Conservation (phyloP, 2,797 vertebrate species). For the Okamejei kenojei region DNA sequence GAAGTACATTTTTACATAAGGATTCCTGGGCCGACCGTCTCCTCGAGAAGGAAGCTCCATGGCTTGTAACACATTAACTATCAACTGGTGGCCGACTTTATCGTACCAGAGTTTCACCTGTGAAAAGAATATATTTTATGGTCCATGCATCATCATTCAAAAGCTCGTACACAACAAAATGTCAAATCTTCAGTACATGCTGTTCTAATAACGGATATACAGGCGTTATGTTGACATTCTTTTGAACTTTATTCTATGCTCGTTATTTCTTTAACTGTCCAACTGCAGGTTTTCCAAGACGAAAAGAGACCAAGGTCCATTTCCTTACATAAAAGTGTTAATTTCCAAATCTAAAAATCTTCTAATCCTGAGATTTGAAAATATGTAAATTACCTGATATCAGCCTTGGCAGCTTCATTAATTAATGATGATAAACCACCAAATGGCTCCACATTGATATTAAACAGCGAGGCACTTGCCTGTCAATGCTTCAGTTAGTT, state of each 20-base stretch:
- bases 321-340: not conserved
- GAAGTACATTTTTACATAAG: conserved; percentile 98
- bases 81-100: conserved; percentile 94
- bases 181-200: not conserved
- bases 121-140: not conserved
- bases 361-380: not conserved
- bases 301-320: not conserved
- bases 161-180: not conserved
- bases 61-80: conserved; percentile 96
- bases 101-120: conserved; percentile 97
- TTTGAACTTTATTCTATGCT: not conserved
- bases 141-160: not conserved
- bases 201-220: not conserved
- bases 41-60: conserved; percentile 80
- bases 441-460: not conserved
- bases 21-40: conserved; percentile 87
- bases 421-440: not conserved
- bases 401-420: not conserved
- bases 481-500: not conserved
- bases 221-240: too few species aligned
- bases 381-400: not conserved
- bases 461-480: not conserved
- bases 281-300: not conserved
- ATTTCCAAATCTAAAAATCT: not conserved
- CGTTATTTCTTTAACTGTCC: not conserved